phyloP scores from a whole-genome alignment of 2,888 invertebrate species.

The Slavum lentiscoides region DNA sequence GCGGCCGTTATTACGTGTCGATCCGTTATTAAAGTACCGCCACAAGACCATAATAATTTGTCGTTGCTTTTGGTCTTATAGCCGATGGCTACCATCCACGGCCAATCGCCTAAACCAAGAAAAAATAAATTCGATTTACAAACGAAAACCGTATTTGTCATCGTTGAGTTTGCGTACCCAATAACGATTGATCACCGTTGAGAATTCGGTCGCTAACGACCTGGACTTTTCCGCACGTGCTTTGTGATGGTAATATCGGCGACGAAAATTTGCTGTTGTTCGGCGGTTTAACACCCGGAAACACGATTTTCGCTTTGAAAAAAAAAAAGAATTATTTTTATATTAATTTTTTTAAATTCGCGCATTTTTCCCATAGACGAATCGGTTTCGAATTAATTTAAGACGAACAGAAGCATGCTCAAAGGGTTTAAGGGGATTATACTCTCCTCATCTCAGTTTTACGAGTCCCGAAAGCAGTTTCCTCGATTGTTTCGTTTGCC shows the following conservation, averaged over 20 bases:
- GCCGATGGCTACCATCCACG: slow-evolving; percentile 77
- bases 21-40: slow-evolving; percentile 9
- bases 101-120: slow-evolving; percentile 69
- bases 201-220: neutral
- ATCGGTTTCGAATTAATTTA: too few species aligned
- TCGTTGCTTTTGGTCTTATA: slow-evolving; percentile 62
- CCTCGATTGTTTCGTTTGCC: too few species aligned
- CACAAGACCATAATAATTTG: slow-evolving; percentile 58
- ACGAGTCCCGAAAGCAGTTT: too few species aligned
- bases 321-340: neutral
- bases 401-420: too few species aligned
- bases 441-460: too few species aligned
- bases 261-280: neutral
- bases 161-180: neutral
- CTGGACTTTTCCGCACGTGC: neutral
- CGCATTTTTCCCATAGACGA: too few species aligned
- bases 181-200: neutral
- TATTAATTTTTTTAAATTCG: too few species aligned
- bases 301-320: neutral
- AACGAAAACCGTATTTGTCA: neutral
- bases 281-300: neutral
- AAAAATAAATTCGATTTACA: neutral
- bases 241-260: neutral
- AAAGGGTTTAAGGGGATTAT: too few species aligned
- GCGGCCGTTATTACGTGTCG: slow-evolving; percentile 27